Evolutionary conservation across 2,797 vertebrate species (phyloP), one percentile per base, ranked within the genome.

Genomic region (Clarias laeviceps): DNA sequence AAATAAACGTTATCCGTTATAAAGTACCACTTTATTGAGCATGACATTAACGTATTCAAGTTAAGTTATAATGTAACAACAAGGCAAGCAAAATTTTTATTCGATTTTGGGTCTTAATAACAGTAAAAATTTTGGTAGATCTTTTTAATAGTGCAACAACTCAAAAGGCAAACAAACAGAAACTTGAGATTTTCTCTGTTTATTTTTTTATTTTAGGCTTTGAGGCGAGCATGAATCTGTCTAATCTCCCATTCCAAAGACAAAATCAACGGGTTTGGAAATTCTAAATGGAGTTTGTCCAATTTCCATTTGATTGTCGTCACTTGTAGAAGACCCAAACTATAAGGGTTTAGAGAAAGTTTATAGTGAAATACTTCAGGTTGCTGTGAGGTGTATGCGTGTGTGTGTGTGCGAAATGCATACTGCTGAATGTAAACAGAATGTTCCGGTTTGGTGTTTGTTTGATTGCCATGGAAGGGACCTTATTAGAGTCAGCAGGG

Each of bases 401-500:
- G 18, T 32, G 18, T 40, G 20, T 29, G 40, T 62, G 78, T 29
- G 37, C 20, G 61, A 65, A 61, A 80, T 68, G 78, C 37, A 80
- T 80, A 27, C 64, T 50, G 61, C 61, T 45, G 34, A 80, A 61
- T 45, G 59, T 65, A 65, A 40, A 17, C 57, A 64, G 59, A 64
- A 80, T 64, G 34, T 40, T 62, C 34, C 9, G 6, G 29, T 65
- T 76, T 76, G 24, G 15, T 74, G 66, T 56, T 80, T 27, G 24
- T 86, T 68, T 90, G 80, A 91, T 88, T 66, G 87, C 87, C 90
- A 92, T 94, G 93, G 94, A 95, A 94, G 93, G 92, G 91, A 91
- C 92, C 91, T 81, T 92, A 95, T 95, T 94, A 94, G 90, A 90
- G 91, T 91, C 90, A 91, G 93, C 93, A 68, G 94, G 94, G 93